Percentiles rank a stretch among this genome's conserved stretches.
phyloP scores from a whole-genome alignment of 2,888 invertebrate genomes.

The Agrilus biguttatus region DNA sequence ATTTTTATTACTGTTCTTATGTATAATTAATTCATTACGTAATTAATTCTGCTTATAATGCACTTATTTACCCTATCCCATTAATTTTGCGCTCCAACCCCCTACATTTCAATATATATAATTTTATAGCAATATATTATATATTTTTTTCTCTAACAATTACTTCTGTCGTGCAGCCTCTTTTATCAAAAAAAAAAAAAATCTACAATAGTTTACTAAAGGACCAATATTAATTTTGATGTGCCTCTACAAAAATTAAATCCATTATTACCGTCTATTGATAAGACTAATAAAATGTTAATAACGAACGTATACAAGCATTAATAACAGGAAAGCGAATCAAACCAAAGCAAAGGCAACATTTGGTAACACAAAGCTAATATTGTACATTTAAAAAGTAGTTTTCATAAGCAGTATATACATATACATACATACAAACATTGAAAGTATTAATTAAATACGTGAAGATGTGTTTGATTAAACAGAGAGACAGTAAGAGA shows the following conservation, averaged over 20 bases:
- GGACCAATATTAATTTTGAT: neutral
- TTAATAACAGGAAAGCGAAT: neutral
- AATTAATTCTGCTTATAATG: no score
- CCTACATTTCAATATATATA: neutral
- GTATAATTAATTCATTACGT: no score
- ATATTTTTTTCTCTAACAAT: slow-evolving; percentile 6
- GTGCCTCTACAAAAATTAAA: neutral
- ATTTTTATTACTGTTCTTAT: no score
- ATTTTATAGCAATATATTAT: slow-evolving; percentile 1
- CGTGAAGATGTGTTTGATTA: neutral
- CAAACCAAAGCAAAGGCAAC: no score
- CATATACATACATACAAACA: slow-evolving; percentile 7
- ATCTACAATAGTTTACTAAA: slow-evolving; percentile 19
- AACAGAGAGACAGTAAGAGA: slow-evolving; percentile 14
- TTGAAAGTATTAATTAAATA: slow-evolving; percentile 1
- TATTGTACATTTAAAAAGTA: neutral
- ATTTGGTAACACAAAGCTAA: no score
- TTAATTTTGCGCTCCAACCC: neutral
- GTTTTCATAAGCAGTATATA: slow-evolving; percentile 2
- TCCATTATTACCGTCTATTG: neutral
- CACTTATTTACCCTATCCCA: no score
- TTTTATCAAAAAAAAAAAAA: slow-evolving; percentile 25
- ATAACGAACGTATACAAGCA: neutral
- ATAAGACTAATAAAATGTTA: neutral
- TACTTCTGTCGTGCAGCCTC: slow-evolving; percentile 29